Base-by-base conservation (phyloP, 2,113 vertebrate species). In the Cettia cetti region DNA sequence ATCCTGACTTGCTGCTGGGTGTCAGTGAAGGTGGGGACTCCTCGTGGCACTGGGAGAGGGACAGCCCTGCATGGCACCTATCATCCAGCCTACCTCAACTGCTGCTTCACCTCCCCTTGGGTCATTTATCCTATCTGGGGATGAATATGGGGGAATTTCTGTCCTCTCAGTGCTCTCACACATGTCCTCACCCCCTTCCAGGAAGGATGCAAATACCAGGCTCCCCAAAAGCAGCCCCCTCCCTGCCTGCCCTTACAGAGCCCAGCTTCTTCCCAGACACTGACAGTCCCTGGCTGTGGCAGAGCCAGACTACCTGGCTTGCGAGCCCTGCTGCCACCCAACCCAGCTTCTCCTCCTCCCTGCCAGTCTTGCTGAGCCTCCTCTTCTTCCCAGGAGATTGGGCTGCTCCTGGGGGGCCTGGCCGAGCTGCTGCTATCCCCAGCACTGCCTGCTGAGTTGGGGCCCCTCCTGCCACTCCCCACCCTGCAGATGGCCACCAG, bases 1-100 rank as follows among this genome's bases (percentile, higher is more conserved):
- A 97, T 99, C 60, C 98, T 99, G 94, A 99, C 99, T 9, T 99
- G 98, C 95, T 99, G 98, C 97, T 99, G 99, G 99, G 98, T 99
- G 52, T 98, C 99, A 0, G 98, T 99, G 81, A 99, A 99, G 98
- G 99, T 99, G 90, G 45, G 79, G 15, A 60, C 13, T 15, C 30
- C 6, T 33, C 9, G 4, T 6, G 19, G 30, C 26, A 21, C 21
- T 6, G 11, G n/a, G 31, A 82, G 28, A 39, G 33, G 42, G 18
- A 4, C 28, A 47, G 10, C 27, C 39, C 1, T 0, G 40, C 37
- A 10, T 4, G 6, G 27, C 53, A 37, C 24, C 50, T 64, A 11
- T 37, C 6, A 9, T 49, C 42, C n/a, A 30, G 14, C 68, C 53
- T 40, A 30, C 7, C 47, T 31, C 44, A 30, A 14, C 63, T 27